phyloP scores from a whole-genome alignment of 2,888 invertebrate genomes.

The Tachystola acroxantha region DNA sequence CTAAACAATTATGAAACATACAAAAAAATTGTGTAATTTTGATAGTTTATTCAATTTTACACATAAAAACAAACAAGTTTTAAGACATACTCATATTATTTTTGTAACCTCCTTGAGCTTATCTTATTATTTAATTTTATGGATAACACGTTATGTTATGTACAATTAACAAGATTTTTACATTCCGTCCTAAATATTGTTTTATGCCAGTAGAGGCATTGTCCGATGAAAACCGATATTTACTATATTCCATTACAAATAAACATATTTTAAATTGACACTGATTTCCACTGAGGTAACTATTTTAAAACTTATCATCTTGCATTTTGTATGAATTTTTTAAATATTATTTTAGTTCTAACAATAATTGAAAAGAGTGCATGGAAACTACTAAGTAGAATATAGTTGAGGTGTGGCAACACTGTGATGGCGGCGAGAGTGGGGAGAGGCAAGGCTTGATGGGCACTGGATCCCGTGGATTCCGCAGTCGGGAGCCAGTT shows the following conservation, averaged over 20 bases:
- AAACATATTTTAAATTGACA: constrained; percentile 30
- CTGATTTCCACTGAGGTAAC: constrained; percentile 11
- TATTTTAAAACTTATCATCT: constrained; percentile 57
- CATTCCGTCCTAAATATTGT: neutral
- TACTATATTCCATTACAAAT: constrained; percentile 1
- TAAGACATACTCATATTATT: too few relatives aligned
- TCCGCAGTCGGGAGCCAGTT: constrained; percentile 71
- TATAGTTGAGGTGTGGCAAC: constrained; percentile 38
- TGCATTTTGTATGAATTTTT: constrained; percentile 29
- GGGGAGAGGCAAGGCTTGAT: constrained; percentile 41
- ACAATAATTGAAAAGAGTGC: constrained; percentile 24
- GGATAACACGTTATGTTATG: too few relatives aligned
- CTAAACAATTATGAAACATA: too few relatives aligned
- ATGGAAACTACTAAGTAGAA: constrained; percentile 32
- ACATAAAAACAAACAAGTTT: too few relatives aligned
- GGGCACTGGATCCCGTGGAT: constrained; percentile 45
- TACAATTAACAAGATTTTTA: neutral
- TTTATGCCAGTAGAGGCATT: neutral
- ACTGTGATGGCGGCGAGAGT: constrained; percentile 38
- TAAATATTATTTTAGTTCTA: constrained; percentile 21
- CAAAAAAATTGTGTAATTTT: too few relatives aligned
- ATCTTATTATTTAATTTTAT: too few relatives aligned
- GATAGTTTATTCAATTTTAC: too few relatives aligned
- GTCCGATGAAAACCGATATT: neutral
- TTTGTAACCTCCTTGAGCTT: too few relatives aligned